These are phyloP conservation scores for Drosophila pseudoananassae DNA, from an alignment of 1,140 invertebrate genomes.

Conservation along the genomic window DNA sequence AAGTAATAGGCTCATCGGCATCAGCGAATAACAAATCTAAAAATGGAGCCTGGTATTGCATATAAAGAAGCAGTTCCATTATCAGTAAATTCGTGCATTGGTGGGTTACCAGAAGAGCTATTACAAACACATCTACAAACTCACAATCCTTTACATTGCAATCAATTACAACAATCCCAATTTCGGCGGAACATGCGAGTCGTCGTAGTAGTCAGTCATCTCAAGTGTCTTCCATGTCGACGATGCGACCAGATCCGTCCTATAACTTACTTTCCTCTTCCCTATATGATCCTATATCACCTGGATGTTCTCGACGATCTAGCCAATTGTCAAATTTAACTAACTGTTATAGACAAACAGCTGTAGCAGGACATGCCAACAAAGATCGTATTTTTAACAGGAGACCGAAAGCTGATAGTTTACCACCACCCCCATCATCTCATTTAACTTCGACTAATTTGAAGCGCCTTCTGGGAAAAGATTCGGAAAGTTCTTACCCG, in stretches of 20 bases:
- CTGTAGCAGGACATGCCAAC: slow-evolving; percentile 1
- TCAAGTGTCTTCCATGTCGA: slow-evolving; percentile 75
- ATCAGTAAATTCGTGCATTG: not conserved
- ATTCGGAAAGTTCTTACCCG: slow-evolving; percentile 12
- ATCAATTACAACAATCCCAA: slow-evolving; percentile 70
- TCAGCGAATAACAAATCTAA: slow-evolving; percentile 90
- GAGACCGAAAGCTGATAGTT: slow-evolving; percentile 19
- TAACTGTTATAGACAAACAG: slow-evolving; percentile 4
- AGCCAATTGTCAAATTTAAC: slow-evolving; percentile 85
- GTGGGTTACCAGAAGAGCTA: slow-evolving; percentile 84
- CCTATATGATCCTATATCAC: slow-evolving; percentile 94
- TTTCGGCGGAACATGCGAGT: slow-evolving; percentile 91
- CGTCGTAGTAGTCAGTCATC: slow-evolving; percentile 93
- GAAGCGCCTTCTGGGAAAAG: slow-evolving; percentile 81
- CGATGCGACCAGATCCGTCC: slow-evolving; percentile 64
- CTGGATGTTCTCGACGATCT: slow-evolving; percentile 88
- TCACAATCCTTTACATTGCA: slow-evolving; percentile 20
- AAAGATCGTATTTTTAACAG: slow-evolving; percentile 9
- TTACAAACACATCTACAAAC: slow-evolving; percentile 84
- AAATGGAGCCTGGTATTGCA: slow-evolving; percentile 86
- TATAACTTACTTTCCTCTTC: slow-evolving; percentile 82
- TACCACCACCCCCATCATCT: slow-evolving; percentile 85
- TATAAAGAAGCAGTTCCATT: not conserved
- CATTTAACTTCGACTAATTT: slow-evolving; percentile 85
- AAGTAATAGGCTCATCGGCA: slow-evolving; percentile 83